phyloP scores from a whole-genome alignment of 1,140 invertebrate species.

The Drosophila ironensis region DNA sequence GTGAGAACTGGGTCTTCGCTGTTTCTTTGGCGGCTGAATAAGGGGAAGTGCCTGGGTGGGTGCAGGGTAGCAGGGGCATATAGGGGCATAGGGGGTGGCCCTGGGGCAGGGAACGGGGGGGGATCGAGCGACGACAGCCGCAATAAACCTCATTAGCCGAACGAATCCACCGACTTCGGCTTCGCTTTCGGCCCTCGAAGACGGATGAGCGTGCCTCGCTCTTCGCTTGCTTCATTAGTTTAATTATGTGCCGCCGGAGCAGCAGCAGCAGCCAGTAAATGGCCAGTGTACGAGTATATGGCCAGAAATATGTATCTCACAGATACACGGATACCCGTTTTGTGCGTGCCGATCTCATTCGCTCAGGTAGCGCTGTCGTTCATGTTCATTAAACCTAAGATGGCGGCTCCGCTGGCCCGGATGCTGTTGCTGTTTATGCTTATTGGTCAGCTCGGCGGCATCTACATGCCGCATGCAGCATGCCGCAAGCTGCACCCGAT shows the following conservation, averaged over 20 bases:
- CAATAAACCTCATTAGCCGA: slow-evolving; percentile 73
- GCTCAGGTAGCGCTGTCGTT: slow-evolving; percentile 51
- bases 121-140: slow-evolving; percentile 35
- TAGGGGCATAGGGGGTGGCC: background rate
- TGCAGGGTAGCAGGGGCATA: background rate
- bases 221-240: slow-evolving; percentile 70
- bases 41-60: slow-evolving; percentile 1
- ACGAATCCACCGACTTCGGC: slow-evolving; percentile 37
- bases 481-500: background rate
- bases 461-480: slow-evolving; percentile 34
- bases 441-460: slow-evolving; percentile 64
- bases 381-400: slow-evolving; percentile 75
- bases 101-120: background rate
- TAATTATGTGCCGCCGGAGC: slow-evolving; percentile 65
- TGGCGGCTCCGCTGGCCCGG: slow-evolving; percentile 62
- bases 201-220: slow-evolving; percentile 29
- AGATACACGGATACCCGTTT: slow-evolving; percentile 13
- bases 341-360: slow-evolving; percentile 51
- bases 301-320: background rate
- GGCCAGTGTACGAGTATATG: background rate
- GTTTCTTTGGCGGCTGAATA: slow-evolving; percentile 42
- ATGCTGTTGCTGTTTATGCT: slow-evolving; percentile 78
- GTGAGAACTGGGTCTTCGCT: slow-evolving; percentile 75
- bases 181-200: slow-evolving; percentile 30
- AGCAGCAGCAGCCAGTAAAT: background rate